A percentile compares a stretch with the other conserved stretches of the same genome.
phyloP scores from a whole-genome alignment of 1,140 invertebrate genomes.

The Panagrolaimus sp. region DNA sequence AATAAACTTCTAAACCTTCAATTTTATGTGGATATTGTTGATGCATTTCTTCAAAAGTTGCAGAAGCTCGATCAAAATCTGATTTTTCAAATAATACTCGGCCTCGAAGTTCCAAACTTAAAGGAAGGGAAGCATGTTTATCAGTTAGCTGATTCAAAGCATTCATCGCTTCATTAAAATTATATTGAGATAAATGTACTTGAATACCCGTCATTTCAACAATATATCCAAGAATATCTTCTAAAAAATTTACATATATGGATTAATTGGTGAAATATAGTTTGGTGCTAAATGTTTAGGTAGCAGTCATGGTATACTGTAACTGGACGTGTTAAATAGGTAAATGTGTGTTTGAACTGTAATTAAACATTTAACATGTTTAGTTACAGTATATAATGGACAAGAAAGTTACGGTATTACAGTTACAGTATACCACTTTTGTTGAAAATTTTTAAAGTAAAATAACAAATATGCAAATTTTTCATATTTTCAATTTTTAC shows the following conservation, averaged over 20 bases:
- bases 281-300: too few relatives aligned
- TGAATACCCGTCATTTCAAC: background rate
- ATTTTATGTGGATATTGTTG: background rate
- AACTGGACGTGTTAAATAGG: too few relatives aligned
- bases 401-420: too few relatives aligned
- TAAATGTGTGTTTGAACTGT: too few relatives aligned
- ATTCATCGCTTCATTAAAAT: background rate
- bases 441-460: too few relatives aligned
- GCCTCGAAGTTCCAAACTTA: background rate
- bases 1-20: background rate
- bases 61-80: background rate
- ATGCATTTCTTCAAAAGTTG: background rate
- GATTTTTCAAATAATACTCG: background rate
- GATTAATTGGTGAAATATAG: too few relatives aligned
- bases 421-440: too few relatives aligned
- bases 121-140: background rate
- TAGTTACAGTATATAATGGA: too few relatives aligned
- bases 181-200: background rate
- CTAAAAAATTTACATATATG: background rate
- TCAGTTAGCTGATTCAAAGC: background rate
- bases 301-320: too few relatives aligned
- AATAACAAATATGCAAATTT: background rate
- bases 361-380: too few relatives aligned
- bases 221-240: conserved; percentile 1
- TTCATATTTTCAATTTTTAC: background rate